Conservation (phyloP, 1,140 invertebrate species). For the Drosophila mojavensis region DNA sequence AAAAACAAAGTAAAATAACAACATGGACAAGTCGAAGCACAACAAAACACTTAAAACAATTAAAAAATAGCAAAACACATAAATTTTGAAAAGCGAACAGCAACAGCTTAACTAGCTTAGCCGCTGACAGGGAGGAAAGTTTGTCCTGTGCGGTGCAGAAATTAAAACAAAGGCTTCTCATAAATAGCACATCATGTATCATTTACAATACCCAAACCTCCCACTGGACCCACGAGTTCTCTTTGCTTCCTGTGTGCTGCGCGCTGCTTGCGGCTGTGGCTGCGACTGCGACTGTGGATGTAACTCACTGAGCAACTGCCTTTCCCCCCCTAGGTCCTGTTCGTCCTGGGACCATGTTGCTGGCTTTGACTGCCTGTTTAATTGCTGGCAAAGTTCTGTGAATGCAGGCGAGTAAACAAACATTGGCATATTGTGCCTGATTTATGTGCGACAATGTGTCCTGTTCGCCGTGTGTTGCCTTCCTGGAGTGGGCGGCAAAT, state of each 20-base stretch:
- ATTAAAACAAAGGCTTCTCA: slow-evolving; percentile 82
- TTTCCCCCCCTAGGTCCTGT: not conserved
- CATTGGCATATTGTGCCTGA: slow-evolving; percentile 84
- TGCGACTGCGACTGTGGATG: slow-evolving; percentile 26
- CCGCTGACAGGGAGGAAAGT: slow-evolving; percentile 47
- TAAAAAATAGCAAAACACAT: slow-evolving; percentile 78
- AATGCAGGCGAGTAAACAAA: slow-evolving; percentile 80
- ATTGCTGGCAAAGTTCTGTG: slow-evolving; percentile 80
- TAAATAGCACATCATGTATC: slow-evolving; percentile 84
- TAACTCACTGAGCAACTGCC: slow-evolving; percentile 10
- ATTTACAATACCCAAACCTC: slow-evolving; percentile 65
- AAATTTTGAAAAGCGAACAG: slow-evolving; percentile 50
- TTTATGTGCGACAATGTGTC: slow-evolving; percentile 83
- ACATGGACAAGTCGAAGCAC: slow-evolving; percentile 3
- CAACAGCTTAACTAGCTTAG: slow-evolving; percentile 69
- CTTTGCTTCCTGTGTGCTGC: slow-evolving; percentile 9
- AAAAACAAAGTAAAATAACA: slow-evolving; percentile 6
- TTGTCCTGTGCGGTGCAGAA: slow-evolving; percentile 58
- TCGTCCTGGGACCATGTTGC: slow-evolving; percentile 31
- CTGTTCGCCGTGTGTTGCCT: slow-evolving; percentile 24
- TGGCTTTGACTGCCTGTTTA: slow-evolving; percentile 69
- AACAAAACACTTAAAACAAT: slow-evolving; percentile 79
- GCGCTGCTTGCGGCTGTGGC: slow-evolving; percentile 32
- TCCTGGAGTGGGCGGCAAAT: slow-evolving; percentile 47
- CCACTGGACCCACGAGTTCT: slow-evolving; percentile 22